Evolutionary conservation across 2,113 vertebrate species (phyloP), one percentile per base, ranked within the genome.

Genomic region (Rhinoderma darwinii): DNA sequence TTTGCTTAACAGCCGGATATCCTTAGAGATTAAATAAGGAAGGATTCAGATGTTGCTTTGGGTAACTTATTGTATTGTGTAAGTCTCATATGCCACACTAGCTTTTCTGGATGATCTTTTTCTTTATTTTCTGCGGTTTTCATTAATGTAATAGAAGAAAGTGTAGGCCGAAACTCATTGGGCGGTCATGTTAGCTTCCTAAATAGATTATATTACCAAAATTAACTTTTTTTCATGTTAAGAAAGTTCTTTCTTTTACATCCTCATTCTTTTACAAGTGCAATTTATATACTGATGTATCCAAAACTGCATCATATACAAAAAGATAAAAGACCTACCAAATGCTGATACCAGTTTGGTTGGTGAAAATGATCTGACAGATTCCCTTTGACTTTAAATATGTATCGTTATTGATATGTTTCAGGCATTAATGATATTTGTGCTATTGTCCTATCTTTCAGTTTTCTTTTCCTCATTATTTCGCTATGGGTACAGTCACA

Each of bases 41-140:
- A 66, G 37, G 41, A 68, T 68, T 86, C 74, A 32, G 56, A 78
- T 78, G 56, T 41, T 61, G 54, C 74, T 77, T 78, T 86, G 56
- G 84, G 77, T 86, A 86, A 86, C 56, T 50, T 86, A 78, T 86
- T 86, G 84, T 86, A 66, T 86, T 86, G 84, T 78, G 74, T 86
- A 22, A 85, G 59, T 78, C 39, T 63, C 47, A 68, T 43, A 78
- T 86, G 74, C 30, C 44, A 44, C 76, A 68, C 75, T 37, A 78
- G 74, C 74, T 78, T 86, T 78, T 86, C 41, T 78, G 56, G 30
- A 68, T 39, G 74, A 77, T 78, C 73, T 37, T 84, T 61, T 59
- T 86, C 47, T 63, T 63, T 68, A 86, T 78, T 86, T 39, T 54
- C 83, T 84, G 83, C 27, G 72, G 83, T 75, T 75, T 68, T 66